Conservation (phyloP, 2,888 invertebrate species). For the Psylliodes chrysocephalus region DNA sequence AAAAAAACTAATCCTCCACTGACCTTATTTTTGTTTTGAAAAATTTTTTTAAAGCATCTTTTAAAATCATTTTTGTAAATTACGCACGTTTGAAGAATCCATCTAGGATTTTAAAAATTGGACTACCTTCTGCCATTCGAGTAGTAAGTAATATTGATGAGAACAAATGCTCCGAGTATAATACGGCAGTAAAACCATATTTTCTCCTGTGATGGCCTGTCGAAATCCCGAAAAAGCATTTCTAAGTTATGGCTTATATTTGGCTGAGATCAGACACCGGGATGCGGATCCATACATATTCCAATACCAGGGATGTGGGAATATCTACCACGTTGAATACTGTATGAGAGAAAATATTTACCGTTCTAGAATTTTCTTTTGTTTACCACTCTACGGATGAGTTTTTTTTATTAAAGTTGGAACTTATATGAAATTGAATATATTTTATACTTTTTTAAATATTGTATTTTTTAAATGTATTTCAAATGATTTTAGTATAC, state of each 20-base stretch:
- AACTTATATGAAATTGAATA: no score
- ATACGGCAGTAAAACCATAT: slow-evolving; percentile 50
- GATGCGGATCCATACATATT: slow-evolving; percentile 56
- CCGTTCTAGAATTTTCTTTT: slow-evolving; percentile 13
- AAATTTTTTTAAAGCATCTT: no score
- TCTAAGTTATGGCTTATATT: slow-evolving; percentile 55
- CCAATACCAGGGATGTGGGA: slow-evolving; percentile 56
- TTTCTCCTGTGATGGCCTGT: slow-evolving; percentile 44
- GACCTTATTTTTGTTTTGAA: no score
- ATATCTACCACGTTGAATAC: slow-evolving; percentile 59
- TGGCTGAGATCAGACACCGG: slow-evolving; percentile 48
- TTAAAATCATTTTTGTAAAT: no score
- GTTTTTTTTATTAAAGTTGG: slow-evolving; percentile 14
- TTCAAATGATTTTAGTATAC: no score
- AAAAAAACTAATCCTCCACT: no score
- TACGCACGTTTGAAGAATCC: no score
- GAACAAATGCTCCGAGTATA: slow-evolving; percentile 37
- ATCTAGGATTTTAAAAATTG: no score
- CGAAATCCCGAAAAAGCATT: slow-evolving; percentile 53
- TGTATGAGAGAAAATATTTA: slow-evolving; percentile 53
- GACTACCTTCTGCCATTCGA: not conserved
- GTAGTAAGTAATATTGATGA: not conserved
- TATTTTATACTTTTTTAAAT: no score
- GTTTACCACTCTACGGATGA: slow-evolving; percentile 11
- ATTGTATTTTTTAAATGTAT: no score